These are phyloP conservation scores for Progne subis DNA, from an alignment of 2,113 vertebrate species.

Conservation along the genomic window DNA sequence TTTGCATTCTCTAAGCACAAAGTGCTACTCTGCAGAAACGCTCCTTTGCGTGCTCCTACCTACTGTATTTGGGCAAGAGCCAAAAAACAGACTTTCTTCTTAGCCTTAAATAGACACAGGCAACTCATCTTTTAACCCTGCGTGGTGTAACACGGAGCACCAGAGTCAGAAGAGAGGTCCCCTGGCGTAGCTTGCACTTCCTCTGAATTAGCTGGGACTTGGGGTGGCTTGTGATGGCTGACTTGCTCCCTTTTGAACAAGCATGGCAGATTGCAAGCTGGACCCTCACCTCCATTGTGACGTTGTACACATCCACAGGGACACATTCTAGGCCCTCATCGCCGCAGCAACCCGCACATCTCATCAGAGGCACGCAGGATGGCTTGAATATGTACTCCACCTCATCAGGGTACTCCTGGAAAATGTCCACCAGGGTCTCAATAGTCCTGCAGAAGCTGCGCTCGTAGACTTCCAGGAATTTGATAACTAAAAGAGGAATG, in stretches of 20 bases:
- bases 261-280: neutral
- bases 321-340: conserved; percentile 92
- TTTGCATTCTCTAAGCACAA: neutral
- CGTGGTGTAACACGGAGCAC: neutral
- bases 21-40: neutral
- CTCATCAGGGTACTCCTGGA: conserved; percentile 95
- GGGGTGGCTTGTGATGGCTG: neutral
- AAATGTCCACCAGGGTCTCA: conserved; percentile 94
- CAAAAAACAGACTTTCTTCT: neutral
- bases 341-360: conserved; percentile 93
- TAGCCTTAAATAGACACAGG: neutral
- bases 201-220: neutral
- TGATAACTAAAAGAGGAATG: conserved; percentile 80
- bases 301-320: conserved; percentile 84
- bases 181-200: neutral
- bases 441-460: conserved; percentile 91
- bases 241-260: neutral
- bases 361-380: conserved; percentile 91
- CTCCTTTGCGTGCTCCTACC: neutral
- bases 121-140: neutral
- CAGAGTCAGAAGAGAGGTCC: neutral
- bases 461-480: conserved; percentile 91
- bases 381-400: conserved; percentile 97
- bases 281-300: conserved; percentile 91
- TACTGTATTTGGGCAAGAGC: neutral